Evolutionary conservation across 2,888 invertebrate species (phyloP), one percentile per base, ranked within the genome.

Genomic region (Dasypolia templi): DNA sequence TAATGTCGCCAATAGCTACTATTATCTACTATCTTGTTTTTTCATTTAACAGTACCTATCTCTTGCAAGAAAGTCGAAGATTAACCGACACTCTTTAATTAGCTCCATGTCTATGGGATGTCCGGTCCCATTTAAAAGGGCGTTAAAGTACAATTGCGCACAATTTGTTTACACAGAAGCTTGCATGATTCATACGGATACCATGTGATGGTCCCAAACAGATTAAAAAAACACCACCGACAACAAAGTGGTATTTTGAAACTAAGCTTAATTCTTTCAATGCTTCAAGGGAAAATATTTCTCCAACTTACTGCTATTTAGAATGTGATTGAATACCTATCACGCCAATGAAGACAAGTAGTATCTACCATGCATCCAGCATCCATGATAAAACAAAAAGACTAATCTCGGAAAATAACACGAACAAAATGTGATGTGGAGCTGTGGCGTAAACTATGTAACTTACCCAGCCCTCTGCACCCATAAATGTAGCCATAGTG

Each of bases 71-170:
- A 79, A 68, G 58, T 29, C 14, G n/a, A 49, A 51, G 1, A 64
- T 14, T 72, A 72, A 59, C 63, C n/a, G 32, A 77, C 53, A 72
- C 53, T 56, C 42, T 66, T 69, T 35, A 79, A 83, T 82, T 81
- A 69, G 29, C 22, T 22, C 9, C 64, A 72, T 66, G 68, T 49
- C 51, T 42, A 58, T 75, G 72, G 81, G 81, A 82, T 61, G 69
- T 82, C 81, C 81, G 81, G 71, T n/a, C 53, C 17, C 32, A 71
- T 61, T 81, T 17, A 79, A 58, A 68, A 82, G 35, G 63, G 39
- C 49, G 35, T 58, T 53, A 14, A 66, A 64, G 59, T 46, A 81
- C 61, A 81, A 69, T 72, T 72, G 56, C 69, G 56, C 68, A 65
- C 42, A 62, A 51, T 59, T 75, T 64, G 56, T 59, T 55, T 53